Evolutionary conservation across 1,140 invertebrate species (phyloP).

Genomic region (Drosophila nikananu): DNA sequence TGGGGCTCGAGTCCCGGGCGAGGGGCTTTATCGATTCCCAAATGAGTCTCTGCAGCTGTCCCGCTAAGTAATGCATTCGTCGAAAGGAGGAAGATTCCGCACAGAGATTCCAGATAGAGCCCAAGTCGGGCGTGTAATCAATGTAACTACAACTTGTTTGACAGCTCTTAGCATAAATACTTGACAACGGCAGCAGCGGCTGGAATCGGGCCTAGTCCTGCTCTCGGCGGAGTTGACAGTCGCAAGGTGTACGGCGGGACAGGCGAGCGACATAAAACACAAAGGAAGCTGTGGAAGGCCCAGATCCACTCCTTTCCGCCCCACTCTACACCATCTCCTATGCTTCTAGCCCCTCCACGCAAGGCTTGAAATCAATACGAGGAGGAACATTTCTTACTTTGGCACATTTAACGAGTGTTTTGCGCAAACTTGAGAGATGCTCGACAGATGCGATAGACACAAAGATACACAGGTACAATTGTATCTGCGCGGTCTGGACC

Average conservation of each 20-base stretch:
- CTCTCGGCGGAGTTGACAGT: constrained; percentile 51
- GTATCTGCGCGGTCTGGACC: constrained; percentile 43
- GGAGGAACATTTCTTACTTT: constrained; percentile 73
- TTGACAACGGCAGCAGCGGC: constrained; percentile 57
- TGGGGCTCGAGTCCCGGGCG: constrained; percentile 8
- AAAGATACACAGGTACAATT: constrained; percentile 59
- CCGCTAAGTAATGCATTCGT: constrained; percentile 72
- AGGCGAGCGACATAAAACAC: constrained; percentile 71
- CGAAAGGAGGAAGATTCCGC: constrained; percentile 38
- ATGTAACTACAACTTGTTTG: constrained; percentile 82
- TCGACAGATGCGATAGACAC: constrained; percentile 28
- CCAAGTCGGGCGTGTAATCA: constrained; percentile 66
- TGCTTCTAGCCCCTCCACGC: not conserved
- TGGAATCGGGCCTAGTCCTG: constrained; percentile 27
- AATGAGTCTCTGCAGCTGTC: constrained; percentile 40
- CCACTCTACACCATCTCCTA: not conserved
- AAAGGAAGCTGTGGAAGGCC: constrained; percentile 38
- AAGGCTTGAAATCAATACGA: constrained; percentile 72
- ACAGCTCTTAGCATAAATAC: constrained; percentile 84
- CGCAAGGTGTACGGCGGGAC: constrained; percentile 65
- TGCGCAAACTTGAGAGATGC: constrained; percentile 66
- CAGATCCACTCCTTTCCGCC: constrained; percentile 1
- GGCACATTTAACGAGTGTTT: constrained; percentile 82
- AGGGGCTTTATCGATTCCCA: constrained; percentile 46
- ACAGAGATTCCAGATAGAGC: constrained; percentile 16